Evolutionary conservation across 2,888 invertebrate species (phyloP).

Genomic region (Gisinianus flammeolus): DNA sequence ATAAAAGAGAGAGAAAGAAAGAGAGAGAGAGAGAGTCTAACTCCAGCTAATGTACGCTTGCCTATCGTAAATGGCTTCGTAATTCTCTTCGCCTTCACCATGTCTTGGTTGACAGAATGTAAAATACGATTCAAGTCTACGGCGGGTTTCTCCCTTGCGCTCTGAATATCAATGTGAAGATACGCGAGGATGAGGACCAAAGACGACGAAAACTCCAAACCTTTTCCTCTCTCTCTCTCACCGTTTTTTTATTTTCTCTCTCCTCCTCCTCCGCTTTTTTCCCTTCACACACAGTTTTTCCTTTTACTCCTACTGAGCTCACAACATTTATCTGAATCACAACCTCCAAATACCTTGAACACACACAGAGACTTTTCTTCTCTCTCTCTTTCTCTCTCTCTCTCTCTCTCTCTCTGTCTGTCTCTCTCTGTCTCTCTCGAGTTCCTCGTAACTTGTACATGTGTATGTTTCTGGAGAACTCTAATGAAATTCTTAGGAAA

Average conservation of each 20-base stretch:
- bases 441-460: neutral
- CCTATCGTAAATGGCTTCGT: conserved; percentile 8
- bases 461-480: too few relatives aligned
- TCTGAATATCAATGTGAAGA: neutral
- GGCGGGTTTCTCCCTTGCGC: conserved; percentile 8
- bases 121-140: conserved; percentile 5
- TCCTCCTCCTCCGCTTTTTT: too few relatives aligned
- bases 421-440: conserved; percentile 3
- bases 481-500: neutral
- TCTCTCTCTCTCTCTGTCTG: conserved; percentile 2
- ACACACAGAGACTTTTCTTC: neutral
- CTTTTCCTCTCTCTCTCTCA: conserved; percentile 5
- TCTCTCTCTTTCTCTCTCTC: neutral
- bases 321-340: neutral
- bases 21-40: conserved; percentile 2
- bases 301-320: too few relatives aligned
- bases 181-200: too few relatives aligned
- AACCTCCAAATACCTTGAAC: neutral
- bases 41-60: conserved; percentile 9
- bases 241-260: neutral
- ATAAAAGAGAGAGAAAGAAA: neutral
- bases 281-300: too few relatives aligned
- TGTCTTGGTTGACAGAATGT: conserved; percentile 8
- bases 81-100: conserved; percentile 5
- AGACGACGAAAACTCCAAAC: neutral